A percentile compares a stretch with the other conserved stretches of the same genome.
These are phyloP conservation scores for Chaetophractus vellerosus DNA, from an alignment of 2,797 vertebrate genomes.

Conservation along the genomic window DNA sequence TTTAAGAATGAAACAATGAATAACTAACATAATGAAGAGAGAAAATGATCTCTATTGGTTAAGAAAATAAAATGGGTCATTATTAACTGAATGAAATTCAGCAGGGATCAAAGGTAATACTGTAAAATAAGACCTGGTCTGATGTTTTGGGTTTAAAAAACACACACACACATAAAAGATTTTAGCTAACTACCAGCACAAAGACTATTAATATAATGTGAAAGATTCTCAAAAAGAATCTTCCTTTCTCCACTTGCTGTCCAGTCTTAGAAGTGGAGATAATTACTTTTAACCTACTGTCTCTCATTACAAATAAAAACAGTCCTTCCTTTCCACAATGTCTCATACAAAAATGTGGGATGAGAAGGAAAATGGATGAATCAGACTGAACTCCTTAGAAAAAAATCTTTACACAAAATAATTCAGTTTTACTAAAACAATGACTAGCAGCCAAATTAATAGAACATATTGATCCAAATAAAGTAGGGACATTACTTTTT, in stretches of 20 bases:
- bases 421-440: constrained; percentile 18
- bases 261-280: not conserved
- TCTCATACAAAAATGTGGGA: not conserved
- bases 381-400: not conserved
- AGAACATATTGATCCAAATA: not conserved
- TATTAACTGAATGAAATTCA: constrained; percentile 16
- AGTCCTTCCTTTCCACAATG: not conserved
- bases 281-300: not conserved
- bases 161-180: constrained; percentile 32
- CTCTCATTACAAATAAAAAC: constrained; percentile 7
- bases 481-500: not conserved
- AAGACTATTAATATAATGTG: not conserved
- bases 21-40: not conserved
- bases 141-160: not conserved
- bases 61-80: not conserved
- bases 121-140: not conserved
- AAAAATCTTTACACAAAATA: constrained; percentile 48
- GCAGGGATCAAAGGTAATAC: not conserved
- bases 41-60: not conserved
- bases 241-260: not conserved
- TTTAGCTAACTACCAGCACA: not conserved
- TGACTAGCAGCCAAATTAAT: not conserved
- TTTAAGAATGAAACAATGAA: not conserved
- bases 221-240: not conserved
- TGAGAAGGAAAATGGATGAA: not conserved